phyloP scores from a whole-genome alignment of 64 coral and sea anemone genomes.

The Stichodactyla mertensii region DNA sequence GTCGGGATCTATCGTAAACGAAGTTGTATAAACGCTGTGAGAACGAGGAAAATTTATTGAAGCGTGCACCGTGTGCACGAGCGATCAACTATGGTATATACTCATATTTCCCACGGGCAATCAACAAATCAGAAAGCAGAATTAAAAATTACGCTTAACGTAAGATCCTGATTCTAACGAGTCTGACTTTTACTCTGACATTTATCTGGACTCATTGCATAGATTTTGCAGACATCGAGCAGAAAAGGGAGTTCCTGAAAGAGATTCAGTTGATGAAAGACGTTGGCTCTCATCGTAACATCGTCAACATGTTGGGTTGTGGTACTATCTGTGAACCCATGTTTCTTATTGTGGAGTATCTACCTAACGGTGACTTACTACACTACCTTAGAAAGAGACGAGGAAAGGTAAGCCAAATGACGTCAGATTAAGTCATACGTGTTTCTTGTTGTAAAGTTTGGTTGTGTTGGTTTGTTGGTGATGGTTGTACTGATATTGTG shows the following conservation, averaged over 20 bases:
- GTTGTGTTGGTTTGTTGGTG: background rate
- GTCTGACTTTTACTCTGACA: no score
- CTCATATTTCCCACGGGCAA: no score
- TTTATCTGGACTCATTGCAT: background rate
- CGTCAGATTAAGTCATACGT: no score
- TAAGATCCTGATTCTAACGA: no score
- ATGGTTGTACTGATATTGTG: background rate
- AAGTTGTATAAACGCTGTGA: no score
- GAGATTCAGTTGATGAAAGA: slow-evolving; percentile 34
- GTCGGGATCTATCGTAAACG: no score
- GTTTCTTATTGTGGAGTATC: slow-evolving; percentile 75
- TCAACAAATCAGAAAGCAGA: no score
- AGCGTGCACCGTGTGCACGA: no score
- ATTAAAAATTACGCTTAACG: no score
- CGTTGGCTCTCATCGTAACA: slow-evolving; percentile 25
- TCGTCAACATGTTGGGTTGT: slow-evolving; percentile 25
- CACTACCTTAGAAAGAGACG: slow-evolving; percentile 68
- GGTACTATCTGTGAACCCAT: slow-evolving; percentile 49
- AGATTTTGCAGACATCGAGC: background rate
- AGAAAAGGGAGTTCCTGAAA: slow-evolving; percentile 19
- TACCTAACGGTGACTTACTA: slow-evolving; percentile 70
- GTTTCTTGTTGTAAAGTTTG: no score
- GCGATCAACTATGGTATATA: no score
- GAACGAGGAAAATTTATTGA: no score
- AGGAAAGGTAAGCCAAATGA: slow-evolving; percentile 28